Evolutionary conservation across 2,113 vertebrate genomes (phyloP), one percentile per base, ranked within the genome.

Genomic region (Sylvietta virens): DNA sequence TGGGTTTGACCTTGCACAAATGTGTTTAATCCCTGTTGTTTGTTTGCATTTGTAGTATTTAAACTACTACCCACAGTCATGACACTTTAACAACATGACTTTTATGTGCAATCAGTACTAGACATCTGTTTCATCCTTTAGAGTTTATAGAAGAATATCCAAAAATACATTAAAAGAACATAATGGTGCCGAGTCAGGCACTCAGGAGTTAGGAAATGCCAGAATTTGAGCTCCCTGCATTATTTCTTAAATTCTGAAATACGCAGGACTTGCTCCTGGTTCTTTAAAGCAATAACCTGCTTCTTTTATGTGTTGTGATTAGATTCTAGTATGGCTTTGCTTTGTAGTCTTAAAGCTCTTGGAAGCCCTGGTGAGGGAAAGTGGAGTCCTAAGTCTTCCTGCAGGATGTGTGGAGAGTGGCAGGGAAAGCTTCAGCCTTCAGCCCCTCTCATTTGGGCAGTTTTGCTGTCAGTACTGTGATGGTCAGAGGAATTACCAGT

Each of bases 1-100:
- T 93, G 83, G 81, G 71, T 97, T 94, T 95, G 78, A 90, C 95
- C 62, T 94, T 76, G 92, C 13, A 51, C 47, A 70, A 87, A 80
- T 91, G 39, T 87, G 62, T 74, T 94, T 93, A 88, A 90, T 96
- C 47, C 56, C 72, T 31, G 74, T 85, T 95, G 86, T 95, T 77
- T 96, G 84, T 91, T 94, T 96, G 84, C 76, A 45, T 77, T 51
- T 78, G 44, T 61, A 86, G 61, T 76, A 61, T 94, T 89, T 79
- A 73, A 94, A 60, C 60, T 66, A 73, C 89, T 73, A 88, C 71
- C 73, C 81, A 37, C 54, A 95, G 92, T 80, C 87, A 12, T 48
- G 79, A 44, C 50, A 73, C 61, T 96, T 88, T 4, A 71, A 57
- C 88, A 86, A 76, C 81, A 44, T 84, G 87, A 85, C 81, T 95